Conservation (phyloP, 2,888 invertebrate species). For the Drosophila aldrichi region DNA sequence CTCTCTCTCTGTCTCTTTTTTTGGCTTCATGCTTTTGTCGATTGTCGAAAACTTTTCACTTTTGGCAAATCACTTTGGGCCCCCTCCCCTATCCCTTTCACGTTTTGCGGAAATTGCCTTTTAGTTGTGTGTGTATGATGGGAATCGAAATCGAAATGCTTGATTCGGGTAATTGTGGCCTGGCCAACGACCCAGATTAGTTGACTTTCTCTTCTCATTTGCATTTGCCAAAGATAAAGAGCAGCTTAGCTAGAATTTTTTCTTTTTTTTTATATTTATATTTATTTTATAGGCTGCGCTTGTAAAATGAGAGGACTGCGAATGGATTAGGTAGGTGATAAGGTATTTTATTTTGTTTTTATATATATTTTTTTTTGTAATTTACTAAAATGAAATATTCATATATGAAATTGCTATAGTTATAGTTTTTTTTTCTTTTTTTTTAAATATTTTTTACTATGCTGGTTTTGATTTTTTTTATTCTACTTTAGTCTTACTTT, state of each 20-base stretch:
- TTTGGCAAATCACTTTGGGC: constrained; percentile 13
- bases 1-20: background rate
- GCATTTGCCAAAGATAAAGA: constrained; percentile 19
- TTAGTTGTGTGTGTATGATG: constrained; percentile 43
- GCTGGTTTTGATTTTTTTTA: too few relatives aligned
- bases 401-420: too few relatives aligned
- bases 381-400: too few relatives aligned
- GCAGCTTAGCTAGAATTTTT: constrained; percentile 20
- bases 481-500: too few relatives aligned
- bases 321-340: constrained; percentile 6
- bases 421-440: too few relatives aligned
- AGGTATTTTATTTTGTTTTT: background rate
- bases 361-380: too few relatives aligned
- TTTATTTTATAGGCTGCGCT: constrained; percentile 12
- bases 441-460: too few relatives aligned
- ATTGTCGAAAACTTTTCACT: constrained; percentile 20
- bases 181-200: constrained; percentile 31
- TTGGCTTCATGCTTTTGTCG: constrained; percentile 40
- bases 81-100: constrained; percentile 14
- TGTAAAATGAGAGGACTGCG: background rate
- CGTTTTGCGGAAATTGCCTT: constrained; percentile 55
- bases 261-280: constrained; percentile 13
- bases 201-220: constrained; percentile 24
- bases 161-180: constrained; percentile 47
- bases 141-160: constrained; percentile 62